phyloP scores from a whole-genome alignment of 2,888 invertebrate genomes.

The Rhamphomyia laevipes region DNA sequence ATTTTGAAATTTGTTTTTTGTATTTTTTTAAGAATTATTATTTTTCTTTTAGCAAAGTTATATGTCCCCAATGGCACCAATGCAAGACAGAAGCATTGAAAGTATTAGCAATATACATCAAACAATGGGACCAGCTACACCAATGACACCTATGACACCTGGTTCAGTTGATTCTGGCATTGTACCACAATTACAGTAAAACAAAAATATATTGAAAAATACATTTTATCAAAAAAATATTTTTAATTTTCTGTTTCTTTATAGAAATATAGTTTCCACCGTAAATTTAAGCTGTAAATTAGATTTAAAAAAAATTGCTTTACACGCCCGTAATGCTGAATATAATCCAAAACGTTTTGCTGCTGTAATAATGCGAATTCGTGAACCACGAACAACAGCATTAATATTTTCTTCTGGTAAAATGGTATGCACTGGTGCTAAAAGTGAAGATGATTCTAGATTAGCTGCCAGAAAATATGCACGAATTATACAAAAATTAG shows the following conservation, averaged over 20 bases:
- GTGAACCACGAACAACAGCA: constrained; percentile 73
- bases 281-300: constrained; percentile 91
- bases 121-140: constrained; percentile 59
- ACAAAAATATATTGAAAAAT: neutral
- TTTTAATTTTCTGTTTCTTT: constrained; percentile 21
- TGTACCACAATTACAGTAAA: constrained; percentile 56
- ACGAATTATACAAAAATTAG: constrained; percentile 71
- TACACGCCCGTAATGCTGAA: constrained; percentile 97
- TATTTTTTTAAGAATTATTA: neutral
- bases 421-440: constrained; percentile 75
- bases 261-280: constrained; percentile 94
- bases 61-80: constrained; percentile 69
- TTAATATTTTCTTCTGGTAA: constrained; percentile 72
- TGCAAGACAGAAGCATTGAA: constrained; percentile 32
- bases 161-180: constrained; percentile 89
- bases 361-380: constrained; percentile 94
- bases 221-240: neutral
- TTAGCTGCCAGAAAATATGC: constrained; percentile 74
- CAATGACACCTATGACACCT: constrained; percentile 83
- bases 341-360: constrained; percentile 99
- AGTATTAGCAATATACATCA: constrained; percentile 35
- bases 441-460: constrained; percentile 67
- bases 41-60: constrained; percentile 56
- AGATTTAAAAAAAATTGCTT: constrained; percentile 91
- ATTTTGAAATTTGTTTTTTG: constrained; percentile 10